Base-by-base conservation (phyloP, 1,140 invertebrate genomes). In the Pteromalus puparum region DNA sequence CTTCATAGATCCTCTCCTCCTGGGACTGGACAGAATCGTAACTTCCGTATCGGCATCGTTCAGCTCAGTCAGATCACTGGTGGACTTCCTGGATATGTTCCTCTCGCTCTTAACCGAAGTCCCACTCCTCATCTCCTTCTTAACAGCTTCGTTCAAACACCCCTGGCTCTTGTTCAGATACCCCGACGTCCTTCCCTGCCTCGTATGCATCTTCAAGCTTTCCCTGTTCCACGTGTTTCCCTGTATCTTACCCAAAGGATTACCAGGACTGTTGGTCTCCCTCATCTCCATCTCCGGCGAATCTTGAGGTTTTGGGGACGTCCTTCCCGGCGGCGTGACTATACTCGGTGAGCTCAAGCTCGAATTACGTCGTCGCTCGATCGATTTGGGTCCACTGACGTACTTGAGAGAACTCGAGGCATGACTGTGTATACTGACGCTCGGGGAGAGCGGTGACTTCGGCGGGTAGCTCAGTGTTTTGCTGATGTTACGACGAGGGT, bases 51-150 rank as follows among this genome's bases (percentile, higher is more conserved):
- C 94, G 61, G 94, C 94, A 46, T 93, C 93, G 0, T 93, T 95
- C 75, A 95, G 92, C 85, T 96, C 95, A 1, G 96, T 96, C 67
- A 96, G 92, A 91, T 96, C 96, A 68, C 96, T 96, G 18, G 96
- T 96, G 0, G 96, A 96, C 87, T 95, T 96, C 42, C 96, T 89
- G 2, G 89, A 86, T 53, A 90, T 90, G 26, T 85, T 88, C 46
- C 82, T 89, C 24, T 89, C 88, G 24, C 65, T 76, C 30, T 28
- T 89, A 0, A 68, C 82, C 67, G 84, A 78, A 9, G 61, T 4
- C 0, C 26, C 34, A 0, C 81, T 76, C 1, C 68, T 85, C 9
- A 84, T 82, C 13, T 77, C 81, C 24, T 30, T 78, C 0, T 83
- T 75, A 0, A 74, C 70, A 10, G 84, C 68, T 18, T 92, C 88